Conservation (phyloP, 2,888 invertebrate species). For the Tetranychus truncatus region DNA sequence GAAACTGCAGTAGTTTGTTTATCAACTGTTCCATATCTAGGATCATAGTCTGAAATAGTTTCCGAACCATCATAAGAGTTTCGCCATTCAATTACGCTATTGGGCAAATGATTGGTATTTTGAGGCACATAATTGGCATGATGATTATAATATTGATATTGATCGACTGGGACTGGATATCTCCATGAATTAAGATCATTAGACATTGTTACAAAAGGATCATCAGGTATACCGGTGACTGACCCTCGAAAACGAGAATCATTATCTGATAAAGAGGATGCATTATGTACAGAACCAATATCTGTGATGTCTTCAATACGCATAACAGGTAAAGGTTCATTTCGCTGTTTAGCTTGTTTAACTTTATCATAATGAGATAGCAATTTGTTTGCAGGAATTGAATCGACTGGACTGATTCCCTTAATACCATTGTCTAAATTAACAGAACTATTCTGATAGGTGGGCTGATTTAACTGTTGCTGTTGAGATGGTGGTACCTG, state of each 20-base stretch:
- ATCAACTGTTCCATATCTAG: not conserved
- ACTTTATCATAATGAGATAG: conserved; percentile 23
- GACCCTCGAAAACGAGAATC: not conserved
- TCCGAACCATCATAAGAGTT: conserved; percentile 2
- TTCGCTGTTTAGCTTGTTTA: conserved; percentile 23
- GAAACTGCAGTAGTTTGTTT: not conserved
- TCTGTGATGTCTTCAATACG: conserved; percentile 14
- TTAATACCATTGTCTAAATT: conserved; percentile 16
- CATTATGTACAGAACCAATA: not conserved
- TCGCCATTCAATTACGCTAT: not conserved
- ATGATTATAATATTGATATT: not conserved
- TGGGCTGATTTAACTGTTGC: not conserved
- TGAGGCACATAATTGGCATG: not conserved
- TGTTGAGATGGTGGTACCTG: conserved; percentile 30
- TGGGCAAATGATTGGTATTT: not conserved
- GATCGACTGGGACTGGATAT: not conserved
- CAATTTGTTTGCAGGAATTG: conserved; percentile 24
- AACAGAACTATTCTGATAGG: not conserved
- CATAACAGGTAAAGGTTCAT: conserved; percentile 21
- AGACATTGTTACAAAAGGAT: not conserved
- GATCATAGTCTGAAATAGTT: conserved; percentile 4
- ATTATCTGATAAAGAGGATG: not conserved
- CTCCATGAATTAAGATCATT: not conserved
- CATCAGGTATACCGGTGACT: not conserved
- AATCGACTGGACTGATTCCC: conserved; percentile 26